Evolutionary conservation across 2,797 vertebrate genomes (phyloP).

Genomic region (Podargus strigoides): DNA sequence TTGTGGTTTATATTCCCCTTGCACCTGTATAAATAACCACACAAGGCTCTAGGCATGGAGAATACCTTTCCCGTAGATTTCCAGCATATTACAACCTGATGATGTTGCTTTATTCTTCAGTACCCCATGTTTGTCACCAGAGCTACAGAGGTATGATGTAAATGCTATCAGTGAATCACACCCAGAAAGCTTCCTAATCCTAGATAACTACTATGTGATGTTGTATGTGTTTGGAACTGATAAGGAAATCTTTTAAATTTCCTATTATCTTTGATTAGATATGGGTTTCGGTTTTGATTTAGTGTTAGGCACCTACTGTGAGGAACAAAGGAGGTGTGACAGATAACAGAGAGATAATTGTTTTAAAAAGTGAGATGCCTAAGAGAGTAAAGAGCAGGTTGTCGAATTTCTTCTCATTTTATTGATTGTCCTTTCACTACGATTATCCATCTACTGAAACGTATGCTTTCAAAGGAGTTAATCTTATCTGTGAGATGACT

Average conservation of each 20-base stretch:
- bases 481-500: constrained; percentile 23
- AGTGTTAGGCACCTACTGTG: constrained; percentile 39
- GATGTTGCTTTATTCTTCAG: constrained; percentile 9
- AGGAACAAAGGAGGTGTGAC: constrained; percentile 36
- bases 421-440: constrained; percentile 38
- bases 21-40: background rate
- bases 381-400: constrained; percentile 46
- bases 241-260: constrained; percentile 37
- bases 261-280: constrained; percentile 47
- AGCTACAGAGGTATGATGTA: background rate
- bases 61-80: constrained; percentile 15
- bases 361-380: constrained; percentile 29
- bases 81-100: background rate
- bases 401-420: constrained; percentile 45
- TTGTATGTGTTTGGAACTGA: constrained; percentile 37
- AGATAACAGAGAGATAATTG: constrained; percentile 31
- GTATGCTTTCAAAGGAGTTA: constrained; percentile 39
- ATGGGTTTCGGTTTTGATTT: constrained; percentile 31
- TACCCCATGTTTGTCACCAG: background rate
- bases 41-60: background rate
- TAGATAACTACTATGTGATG: constrained; percentile 10
- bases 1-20: background rate
- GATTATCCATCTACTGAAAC: constrained; percentile 53
- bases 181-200: constrained; percentile 36
- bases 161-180: background rate